A percentile compares a stretch with the other conserved stretches of the same genome.
Conservation (phyloP, 2,797 vertebrate genomes). For the Adelosebastes latens region DNA sequence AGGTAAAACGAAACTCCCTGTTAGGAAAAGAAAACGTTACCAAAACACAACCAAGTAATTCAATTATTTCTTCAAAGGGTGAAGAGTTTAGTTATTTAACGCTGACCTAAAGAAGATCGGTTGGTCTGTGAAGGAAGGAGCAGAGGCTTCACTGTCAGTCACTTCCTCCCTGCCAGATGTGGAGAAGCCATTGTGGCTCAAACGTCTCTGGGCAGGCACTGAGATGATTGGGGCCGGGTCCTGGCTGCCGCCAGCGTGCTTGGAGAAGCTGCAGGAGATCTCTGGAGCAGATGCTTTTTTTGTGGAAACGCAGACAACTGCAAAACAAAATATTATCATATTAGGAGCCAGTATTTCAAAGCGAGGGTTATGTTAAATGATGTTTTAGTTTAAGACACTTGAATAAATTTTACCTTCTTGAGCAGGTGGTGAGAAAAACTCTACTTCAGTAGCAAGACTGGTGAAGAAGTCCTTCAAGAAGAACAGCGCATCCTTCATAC, state of each 20-base stretch:
- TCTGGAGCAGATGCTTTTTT: conserved; percentile 91
- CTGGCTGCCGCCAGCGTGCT: conserved; percentile 82
- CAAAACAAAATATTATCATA: conserved; percentile 1
- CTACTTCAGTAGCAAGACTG: conserved; percentile 94
- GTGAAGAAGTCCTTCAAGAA: conserved; percentile 98
- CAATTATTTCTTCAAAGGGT: neutral
- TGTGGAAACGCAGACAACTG: conserved; percentile 80
- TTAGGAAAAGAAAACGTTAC: neutral
- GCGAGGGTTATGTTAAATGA: neutral
- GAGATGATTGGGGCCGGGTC: conserved; percentile 92
- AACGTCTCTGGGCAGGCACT: conserved; percentile 87
- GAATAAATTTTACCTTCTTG: conserved; percentile 88
- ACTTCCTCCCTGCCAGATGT: conserved; percentile 66
- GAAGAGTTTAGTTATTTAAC: neutral
- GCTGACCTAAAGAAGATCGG: conserved; percentile 95
- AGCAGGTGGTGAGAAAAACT: conserved; percentile 91
- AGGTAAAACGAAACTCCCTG: conserved; percentile 98
- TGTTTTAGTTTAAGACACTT: neutral
- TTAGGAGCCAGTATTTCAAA: neutral
- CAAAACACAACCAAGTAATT: neutral
- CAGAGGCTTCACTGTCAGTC: conserved; percentile 71
- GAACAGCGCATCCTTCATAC: conserved; percentile 93
- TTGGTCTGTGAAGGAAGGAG: conserved; percentile 88
- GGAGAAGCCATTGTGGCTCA: conserved; percentile 81
- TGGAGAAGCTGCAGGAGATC: conserved; percentile 91